Evolutionary conservation across 2,888 invertebrate genomes (phyloP).

Genomic region (Argyresthia goedartella): DNA sequence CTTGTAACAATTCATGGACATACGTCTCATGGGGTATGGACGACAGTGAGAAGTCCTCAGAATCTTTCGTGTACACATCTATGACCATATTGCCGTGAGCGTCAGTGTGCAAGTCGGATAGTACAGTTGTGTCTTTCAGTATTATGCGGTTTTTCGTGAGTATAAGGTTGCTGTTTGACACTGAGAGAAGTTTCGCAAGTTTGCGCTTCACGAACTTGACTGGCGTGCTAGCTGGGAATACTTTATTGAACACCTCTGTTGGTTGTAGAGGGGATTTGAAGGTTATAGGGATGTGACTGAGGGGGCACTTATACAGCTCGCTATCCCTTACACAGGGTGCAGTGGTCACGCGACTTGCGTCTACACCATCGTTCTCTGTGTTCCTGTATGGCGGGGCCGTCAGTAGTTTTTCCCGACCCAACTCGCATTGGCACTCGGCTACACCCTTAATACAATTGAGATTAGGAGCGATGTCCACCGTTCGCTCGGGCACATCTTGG

Average conservation of each 20-base stretch:
- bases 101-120: slow-evolving; percentile 51
- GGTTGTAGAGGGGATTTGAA: slow-evolving; percentile 52
- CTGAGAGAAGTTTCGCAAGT: slow-evolving; percentile 47
- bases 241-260: slow-evolving; percentile 49
- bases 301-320: slow-evolving; percentile 47
- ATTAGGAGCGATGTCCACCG: slow-evolving; percentile 34
- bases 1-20: slow-evolving; percentile 48
- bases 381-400: slow-evolving; percentile 53
- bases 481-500: slow-evolving; percentile 16
- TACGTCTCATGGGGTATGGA: slow-evolving; percentile 54
- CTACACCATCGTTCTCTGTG: slow-evolving; percentile 27
- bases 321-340: slow-evolving; percentile 45
- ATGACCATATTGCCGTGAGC: slow-evolving; percentile 44
- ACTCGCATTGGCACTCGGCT: slow-evolving; percentile 49
- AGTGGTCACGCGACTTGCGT: slow-evolving; percentile 36
- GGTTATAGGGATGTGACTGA: slow-evolving; percentile 48
- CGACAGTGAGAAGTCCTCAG: slow-evolving; percentile 45
- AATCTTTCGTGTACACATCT: slow-evolving; percentile 59
- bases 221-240: slow-evolving; percentile 54
- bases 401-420: slow-evolving; percentile 55
- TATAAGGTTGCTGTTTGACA: slow-evolving; percentile 46
- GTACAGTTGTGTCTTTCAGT: slow-evolving; percentile 43
- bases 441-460: slow-evolving; percentile 31
- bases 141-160: slow-evolving; percentile 52
- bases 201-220: slow-evolving; percentile 54